Base-by-base conservation (phyloP, 1,140 invertebrate species). In the Tribolium madens region DNA sequence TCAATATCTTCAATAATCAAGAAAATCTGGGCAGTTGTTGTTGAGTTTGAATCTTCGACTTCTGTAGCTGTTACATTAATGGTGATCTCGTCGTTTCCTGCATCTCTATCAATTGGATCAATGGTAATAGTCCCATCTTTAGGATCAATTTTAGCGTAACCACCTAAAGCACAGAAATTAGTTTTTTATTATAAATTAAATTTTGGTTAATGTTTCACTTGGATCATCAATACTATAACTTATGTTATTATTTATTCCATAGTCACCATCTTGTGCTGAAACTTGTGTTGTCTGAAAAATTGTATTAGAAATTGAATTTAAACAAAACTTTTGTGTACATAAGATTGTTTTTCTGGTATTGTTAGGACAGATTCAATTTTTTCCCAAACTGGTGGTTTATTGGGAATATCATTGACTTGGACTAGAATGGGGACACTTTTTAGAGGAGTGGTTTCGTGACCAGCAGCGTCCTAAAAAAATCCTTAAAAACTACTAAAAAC, bases 381-480 rank as follows among this genome's bases (percentile, higher is more conserved):
- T 48, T 36, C 26, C 71, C 71, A 73, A 26, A 53, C 14, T 21
- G 71, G 71, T 0, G 48, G 48, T 31, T 31, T 12, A 14, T 73
- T 46, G 2, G 18, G 18, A 5, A 53, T 15, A 9, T 73, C 71
- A 7, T 57, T n/a, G 2, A 73, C 71, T 36, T 57, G 47, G 4
- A 73, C 71, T 15, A 42, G 9, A 18, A 73, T 52, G 4, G 48
- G 50, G 21, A 72, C 46, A 17, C 13, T n/a, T 18, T 18, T 13
- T 4, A 26, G 0, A n/a, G 70, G 70, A 13, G 13, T 26, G 3
- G 70, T 72, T 21, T 33, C n/a, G 21, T 72, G 70, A 33, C 18
- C 17, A 1, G 46, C 70, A 46, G 9, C n/a, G 10, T 72, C 70
- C 70, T 72, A 33, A 72, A 72, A 71, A 18, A 71, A n/a, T n/a